Conservation (phyloP, 2,113 vertebrate genomes). For the Eulacestoma nigropectus region DNA sequence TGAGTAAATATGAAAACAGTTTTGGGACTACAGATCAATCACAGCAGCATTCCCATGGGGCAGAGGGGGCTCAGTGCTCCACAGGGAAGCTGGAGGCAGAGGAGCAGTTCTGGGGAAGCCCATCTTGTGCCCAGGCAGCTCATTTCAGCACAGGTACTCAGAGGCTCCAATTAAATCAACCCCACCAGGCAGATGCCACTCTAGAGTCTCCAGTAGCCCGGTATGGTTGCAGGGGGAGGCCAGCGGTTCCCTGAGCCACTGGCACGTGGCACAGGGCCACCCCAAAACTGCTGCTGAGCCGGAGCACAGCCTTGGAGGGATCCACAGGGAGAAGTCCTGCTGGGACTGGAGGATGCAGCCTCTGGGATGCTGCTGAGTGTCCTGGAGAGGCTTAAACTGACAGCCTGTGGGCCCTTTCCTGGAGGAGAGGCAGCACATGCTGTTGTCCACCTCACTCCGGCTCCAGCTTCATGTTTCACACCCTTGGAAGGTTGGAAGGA, state of each 20-base stretch:
- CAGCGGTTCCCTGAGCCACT: not conserved
- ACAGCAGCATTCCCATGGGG: not conserved
- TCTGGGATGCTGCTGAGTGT: not conserved
- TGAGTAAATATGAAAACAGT: not conserved
- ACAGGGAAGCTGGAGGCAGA: not conserved
- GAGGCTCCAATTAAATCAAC: not conserved
- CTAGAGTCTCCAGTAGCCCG: not conserved
- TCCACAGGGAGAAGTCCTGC: not conserved
- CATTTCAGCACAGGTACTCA: not conserved
- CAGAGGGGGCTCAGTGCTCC: not conserved
- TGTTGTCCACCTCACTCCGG: accelerated
- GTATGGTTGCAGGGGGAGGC: accelerated
- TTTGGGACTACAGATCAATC: not conserved
- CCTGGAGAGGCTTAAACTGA: not conserved
- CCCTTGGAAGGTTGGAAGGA: not conserved
- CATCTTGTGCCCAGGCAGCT: not conserved
- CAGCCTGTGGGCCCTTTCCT: accelerated
- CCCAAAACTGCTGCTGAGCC: not conserved
- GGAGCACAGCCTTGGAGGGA: accelerated
- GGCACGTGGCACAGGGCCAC: not conserved
- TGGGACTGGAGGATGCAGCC: not conserved
- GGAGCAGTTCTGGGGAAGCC: not conserved
- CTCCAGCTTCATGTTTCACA: accelerated
- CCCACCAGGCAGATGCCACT: not conserved
- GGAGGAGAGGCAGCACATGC: not conserved